Conservation (phyloP, 2,888 invertebrate genomes). For the Argyresthia goedartella region DNA sequence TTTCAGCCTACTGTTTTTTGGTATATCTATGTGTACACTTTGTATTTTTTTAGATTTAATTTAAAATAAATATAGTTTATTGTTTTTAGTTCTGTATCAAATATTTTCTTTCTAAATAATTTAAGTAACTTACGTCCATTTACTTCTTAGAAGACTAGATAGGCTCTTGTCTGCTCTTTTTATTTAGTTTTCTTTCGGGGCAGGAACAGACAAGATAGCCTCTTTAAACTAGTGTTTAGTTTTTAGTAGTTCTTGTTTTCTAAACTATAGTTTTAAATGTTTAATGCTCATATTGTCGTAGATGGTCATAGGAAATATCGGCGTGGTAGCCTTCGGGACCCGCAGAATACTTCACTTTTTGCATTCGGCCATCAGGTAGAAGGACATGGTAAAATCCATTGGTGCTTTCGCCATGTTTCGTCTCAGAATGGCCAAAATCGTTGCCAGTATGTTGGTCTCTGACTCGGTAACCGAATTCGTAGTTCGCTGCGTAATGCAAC, state of each 20-base stretch:
- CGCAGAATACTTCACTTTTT: constrained; percentile 82
- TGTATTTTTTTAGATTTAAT: neutral
- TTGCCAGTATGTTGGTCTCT: constrained; percentile 79
- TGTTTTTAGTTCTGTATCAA: neutral
- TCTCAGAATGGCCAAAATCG: constrained; percentile 83
- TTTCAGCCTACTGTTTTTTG: constrained; percentile 5
- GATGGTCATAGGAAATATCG: constrained; percentile 75
- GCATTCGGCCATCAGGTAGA: constrained; percentile 83
- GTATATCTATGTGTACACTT: neutral
- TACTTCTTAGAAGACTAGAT: too few species aligned
- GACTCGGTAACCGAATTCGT: constrained; percentile 80
- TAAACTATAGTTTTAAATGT: neutral
- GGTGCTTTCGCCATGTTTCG: constrained; percentile 75
- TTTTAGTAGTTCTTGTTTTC: too few species aligned
- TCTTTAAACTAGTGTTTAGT: too few species aligned
- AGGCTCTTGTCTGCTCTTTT: too few species aligned
- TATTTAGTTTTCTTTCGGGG: too few species aligned
- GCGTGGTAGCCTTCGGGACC: constrained; percentile 84
- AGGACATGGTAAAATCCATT: constrained; percentile 83
- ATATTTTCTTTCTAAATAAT: too few species aligned
- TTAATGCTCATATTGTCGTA: constrained; percentile 2
- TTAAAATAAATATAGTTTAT: neutral
- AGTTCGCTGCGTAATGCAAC: constrained; percentile 73
- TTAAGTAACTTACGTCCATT: too few species aligned
- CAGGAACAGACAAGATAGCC: too few species aligned